Percentiles rank a stretch among this genome's conserved stretches.
Conservation (phyloP, 2,113 vertebrate species). For the Anolis sagrei region DNA sequence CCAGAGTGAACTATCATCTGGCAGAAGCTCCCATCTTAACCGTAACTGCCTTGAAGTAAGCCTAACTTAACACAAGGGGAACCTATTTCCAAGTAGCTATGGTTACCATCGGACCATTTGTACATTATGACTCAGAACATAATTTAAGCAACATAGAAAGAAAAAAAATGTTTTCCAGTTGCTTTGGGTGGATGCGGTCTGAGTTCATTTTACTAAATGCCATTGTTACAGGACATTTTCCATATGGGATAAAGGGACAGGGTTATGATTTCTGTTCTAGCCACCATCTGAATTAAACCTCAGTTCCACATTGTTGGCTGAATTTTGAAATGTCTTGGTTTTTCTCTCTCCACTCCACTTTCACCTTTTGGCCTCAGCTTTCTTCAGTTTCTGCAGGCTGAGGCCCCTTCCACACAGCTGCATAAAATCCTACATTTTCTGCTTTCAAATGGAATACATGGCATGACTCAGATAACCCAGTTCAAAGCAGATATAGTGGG, state of each 20-base stretch:
- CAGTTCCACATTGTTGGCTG: too few species aligned
- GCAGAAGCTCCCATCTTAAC: neutral
- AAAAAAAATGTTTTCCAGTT: neutral
- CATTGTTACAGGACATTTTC: neutral
- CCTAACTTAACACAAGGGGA: neutral
- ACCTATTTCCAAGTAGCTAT: neutral
- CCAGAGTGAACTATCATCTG: neutral
- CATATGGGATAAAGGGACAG: neutral
- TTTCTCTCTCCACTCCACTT: too few species aligned
- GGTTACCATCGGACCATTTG: neutral
- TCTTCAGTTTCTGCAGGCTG: too few species aligned
- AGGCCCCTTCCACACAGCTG: too few species aligned
- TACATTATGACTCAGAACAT: conserved; percentile 8
- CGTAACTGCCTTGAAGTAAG: neutral
- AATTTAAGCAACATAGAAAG: neutral
- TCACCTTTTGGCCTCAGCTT: too few species aligned
- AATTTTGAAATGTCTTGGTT: too few species aligned
- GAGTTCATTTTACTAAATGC: neutral
- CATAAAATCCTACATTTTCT: too few species aligned
- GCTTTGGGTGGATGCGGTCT: neutral
- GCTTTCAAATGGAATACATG: too few species aligned
- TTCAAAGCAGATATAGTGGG: too few species aligned
- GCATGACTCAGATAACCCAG: too few species aligned
- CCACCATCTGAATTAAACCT: too few species aligned
- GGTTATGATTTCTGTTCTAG: neutral